Evolutionary conservation across 2,113 vertebrate genomes (phyloP).

Genomic region (Burhinus bistriatus): DNA sequence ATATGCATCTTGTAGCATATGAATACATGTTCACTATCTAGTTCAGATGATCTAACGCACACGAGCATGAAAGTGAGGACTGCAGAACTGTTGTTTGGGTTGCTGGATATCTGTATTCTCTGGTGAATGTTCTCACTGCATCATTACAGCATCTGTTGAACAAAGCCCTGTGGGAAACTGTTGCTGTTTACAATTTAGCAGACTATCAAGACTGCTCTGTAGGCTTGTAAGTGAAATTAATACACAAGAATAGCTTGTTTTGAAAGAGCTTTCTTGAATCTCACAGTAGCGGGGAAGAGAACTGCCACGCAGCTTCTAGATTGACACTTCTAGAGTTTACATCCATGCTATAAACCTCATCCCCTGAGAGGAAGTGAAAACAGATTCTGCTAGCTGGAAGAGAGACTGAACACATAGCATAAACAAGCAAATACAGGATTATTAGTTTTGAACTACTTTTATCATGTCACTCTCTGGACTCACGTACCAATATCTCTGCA

Average conservation of each 20-base stretch:
- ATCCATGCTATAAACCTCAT: too few relatives aligned
- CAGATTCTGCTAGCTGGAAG: not conserved
- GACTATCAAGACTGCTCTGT: not conserved
- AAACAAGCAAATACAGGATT: not conserved
- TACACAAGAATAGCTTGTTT: not conserved
- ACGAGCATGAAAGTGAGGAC: not conserved
- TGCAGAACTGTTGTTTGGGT: not conserved
- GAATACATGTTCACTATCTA: not conserved
- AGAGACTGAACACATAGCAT: not conserved
- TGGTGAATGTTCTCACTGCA: not conserved
- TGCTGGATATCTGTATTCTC: not conserved
- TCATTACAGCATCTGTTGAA: not conserved
- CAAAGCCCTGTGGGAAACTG: not conserved
- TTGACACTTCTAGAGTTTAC: not conserved
- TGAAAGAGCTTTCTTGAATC: not conserved
- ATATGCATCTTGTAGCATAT: not conserved
- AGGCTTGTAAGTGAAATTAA: not conserved
- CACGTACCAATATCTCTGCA: fast-evolving
- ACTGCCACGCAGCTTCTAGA: not conserved
- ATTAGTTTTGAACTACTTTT: not conserved
- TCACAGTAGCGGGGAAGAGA: not conserved
- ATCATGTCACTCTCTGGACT: not conserved
- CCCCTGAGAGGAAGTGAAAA: not conserved
- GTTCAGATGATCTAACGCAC: not conserved
- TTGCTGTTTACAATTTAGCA: not conserved